Evolutionary conservation across 2,797 vertebrate genomes (phyloP), one percentile per base, ranked within the genome.

Genomic region (Microctenopoma stevenorrisi): DNA sequence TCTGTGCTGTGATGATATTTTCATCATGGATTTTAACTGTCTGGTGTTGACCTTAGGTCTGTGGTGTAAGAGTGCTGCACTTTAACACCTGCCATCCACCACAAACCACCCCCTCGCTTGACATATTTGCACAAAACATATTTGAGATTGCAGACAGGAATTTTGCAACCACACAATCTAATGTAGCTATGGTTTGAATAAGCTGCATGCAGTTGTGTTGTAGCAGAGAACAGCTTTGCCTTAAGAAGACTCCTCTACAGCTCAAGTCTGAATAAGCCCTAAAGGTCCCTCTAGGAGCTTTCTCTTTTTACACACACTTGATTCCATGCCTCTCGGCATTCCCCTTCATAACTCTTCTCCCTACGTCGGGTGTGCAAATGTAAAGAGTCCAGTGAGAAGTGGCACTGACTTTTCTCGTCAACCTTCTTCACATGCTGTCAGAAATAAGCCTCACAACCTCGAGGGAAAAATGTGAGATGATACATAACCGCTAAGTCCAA

Each of bases 401-500:
- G 73, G 75, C 68, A 58, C 62, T 68, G 68, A 59, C 72, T 80
- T 81, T 76, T 72, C 79, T 78, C 79, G 63, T 70, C 64, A 18
- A 57, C 62, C 83, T 79, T 78, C 83, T 75, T 88, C 74, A 69
- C 10, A 40, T 64, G 22, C 78, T 89, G 84, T 87, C 88, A 85
- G 81, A 63, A 64, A 85, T 85, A 86, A 87, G 70, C 80, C 26
- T 71, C 50, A 18, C 80, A 72, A 69, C 84, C 91, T 90, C 68
- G 47, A 79, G 89, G 81, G 85, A 70, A 87, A 80, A 89, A 89
- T 75, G 78, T 77, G 87, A 91, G 91, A 89, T 85, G 86, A 90
- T 77, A 76, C 86, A 72, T 78, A 79, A 87, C 75, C 74, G 78
- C 60, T 59, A 76, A 80, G 72, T 75, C 81, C 62, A 76, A 79